Evolutionary conservation across 2,797 vertebrate genomes (phyloP).

Genomic region (Anolis apletophallus): DNA sequence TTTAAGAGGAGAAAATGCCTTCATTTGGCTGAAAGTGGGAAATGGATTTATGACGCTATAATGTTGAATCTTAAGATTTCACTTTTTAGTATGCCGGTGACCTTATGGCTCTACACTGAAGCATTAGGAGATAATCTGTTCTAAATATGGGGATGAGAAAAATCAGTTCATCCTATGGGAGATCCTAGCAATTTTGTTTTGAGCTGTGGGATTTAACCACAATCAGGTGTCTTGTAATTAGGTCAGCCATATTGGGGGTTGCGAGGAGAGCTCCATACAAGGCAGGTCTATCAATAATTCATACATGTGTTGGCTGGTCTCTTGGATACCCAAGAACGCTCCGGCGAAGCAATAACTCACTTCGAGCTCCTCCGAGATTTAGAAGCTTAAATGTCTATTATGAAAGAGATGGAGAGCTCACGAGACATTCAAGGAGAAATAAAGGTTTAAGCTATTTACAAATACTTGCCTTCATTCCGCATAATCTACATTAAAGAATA

Average conservation of each 20-base stretch:
- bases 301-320: constrained; percentile 16
- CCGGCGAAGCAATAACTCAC: constrained; percentile 50
- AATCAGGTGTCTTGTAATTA: constrained; percentile 60
- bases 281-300: constrained; percentile 42
- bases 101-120: constrained; percentile 14
- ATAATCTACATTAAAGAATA: constrained; percentile 58
- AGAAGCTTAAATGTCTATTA: constrained; percentile 49
- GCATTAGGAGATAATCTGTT: constrained; percentile 17
- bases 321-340: constrained; percentile 51
- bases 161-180: constrained; percentile 12
- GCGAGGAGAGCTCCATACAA: constrained; percentile 27
- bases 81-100: constrained; percentile 18
- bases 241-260: constrained; percentile 59
- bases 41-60: constrained; percentile 32
- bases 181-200: constrained; percentile 28
- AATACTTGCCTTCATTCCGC: constrained; percentile 58
- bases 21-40: constrained; percentile 12
- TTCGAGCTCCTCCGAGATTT: constrained; percentile 43
- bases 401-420: constrained; percentile 31
- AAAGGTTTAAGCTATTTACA: constrained; percentile 61
- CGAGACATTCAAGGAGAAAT: constrained; percentile 48
- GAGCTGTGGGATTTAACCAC: constrained; percentile 26
- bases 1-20: background rate
- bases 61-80: constrained; percentile 15
- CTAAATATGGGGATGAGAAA: constrained; percentile 46